Evolutionary conservation across 2,888 invertebrate species (phyloP), one percentile per base, ranked within the genome.

Genomic region (Cheiracanthium punctorium): DNA sequence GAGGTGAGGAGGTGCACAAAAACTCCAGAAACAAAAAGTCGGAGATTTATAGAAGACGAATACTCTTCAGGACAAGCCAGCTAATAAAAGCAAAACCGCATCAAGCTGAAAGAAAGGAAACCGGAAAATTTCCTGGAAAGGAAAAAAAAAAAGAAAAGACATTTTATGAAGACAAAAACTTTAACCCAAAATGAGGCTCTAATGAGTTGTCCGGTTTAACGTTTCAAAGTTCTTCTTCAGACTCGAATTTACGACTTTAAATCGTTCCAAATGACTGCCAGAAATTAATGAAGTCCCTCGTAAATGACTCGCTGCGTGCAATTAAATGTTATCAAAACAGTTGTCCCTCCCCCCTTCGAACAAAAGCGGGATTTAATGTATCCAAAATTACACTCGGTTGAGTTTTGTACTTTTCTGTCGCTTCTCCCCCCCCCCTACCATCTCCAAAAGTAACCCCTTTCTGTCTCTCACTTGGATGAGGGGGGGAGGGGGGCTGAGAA

Each of bases 241-340:
- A 48, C 43, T 48, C 43, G 43, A 48, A 48, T 48, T 48, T 48
- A 48, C 43, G 43, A 48, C 43, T 48, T 48, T 48, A 48, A 48
- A 48, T 48, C 43, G 43, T 48, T 48, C 43, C 43, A 48, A 48
- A 48, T 17, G 43, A 48, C 43, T 48, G 43, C 43, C 43, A 48
- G 43, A 48, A 48, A 48, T 48, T 48, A 48, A 48, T 48, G 43
- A 48, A 48, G 43, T 48, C 43, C 43, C 43, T 48, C 43, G 17
- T 48, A 48, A 48, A 48, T 48, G 43, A 48, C 10, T 48, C 43
- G 43, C 43, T 48, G 43, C 43, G 43, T 48, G 43, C 43, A 48
- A 48, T 48, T 48, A 48, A 48, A 48, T 48, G 43, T 48, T 48
- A 48, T 48, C 43, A 48, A 48, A 48, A 48, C 43, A 48, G 43